Conservation (phyloP, 2,888 invertebrate species). For the Heliconius ismenius region DNA sequence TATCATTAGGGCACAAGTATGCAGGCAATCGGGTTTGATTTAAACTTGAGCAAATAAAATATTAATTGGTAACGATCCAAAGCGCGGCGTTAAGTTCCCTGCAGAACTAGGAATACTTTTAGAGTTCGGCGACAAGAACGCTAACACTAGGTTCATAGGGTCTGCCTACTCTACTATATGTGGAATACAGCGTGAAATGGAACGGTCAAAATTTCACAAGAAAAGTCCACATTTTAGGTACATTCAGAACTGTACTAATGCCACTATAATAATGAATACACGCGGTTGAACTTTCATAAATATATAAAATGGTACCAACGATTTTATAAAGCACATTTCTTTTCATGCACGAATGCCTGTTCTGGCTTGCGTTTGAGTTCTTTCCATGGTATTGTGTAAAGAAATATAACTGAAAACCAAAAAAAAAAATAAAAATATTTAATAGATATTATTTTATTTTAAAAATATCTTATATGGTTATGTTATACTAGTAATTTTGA, state of each 20-base stretch:
- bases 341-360: constrained; percentile 11
- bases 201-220: background rate
- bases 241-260: background rate
- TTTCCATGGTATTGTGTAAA: constrained; percentile 3
- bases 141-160: background rate
- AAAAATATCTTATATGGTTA: background rate
- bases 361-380: background rate
- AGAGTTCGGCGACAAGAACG: background rate
- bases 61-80: background rate
- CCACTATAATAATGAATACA: background rate
- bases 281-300: background rate
- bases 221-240: background rate
- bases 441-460: background rate
- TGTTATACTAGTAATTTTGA: background rate
- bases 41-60: too few species aligned
- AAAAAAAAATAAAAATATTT: background rate
- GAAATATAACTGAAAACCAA: background rate
- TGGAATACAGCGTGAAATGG: background rate
- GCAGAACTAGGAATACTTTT: background rate
- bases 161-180: background rate
- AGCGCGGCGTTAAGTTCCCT: background rate
- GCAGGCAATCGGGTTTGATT: too few species aligned
- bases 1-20: too few species aligned
- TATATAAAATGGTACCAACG: constrained; percentile 18
- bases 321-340: constrained; percentile 30